phyloP scores from a whole-genome alignment of 2,888 invertebrate species.

The Dastarcus helophoroides region DNA sequence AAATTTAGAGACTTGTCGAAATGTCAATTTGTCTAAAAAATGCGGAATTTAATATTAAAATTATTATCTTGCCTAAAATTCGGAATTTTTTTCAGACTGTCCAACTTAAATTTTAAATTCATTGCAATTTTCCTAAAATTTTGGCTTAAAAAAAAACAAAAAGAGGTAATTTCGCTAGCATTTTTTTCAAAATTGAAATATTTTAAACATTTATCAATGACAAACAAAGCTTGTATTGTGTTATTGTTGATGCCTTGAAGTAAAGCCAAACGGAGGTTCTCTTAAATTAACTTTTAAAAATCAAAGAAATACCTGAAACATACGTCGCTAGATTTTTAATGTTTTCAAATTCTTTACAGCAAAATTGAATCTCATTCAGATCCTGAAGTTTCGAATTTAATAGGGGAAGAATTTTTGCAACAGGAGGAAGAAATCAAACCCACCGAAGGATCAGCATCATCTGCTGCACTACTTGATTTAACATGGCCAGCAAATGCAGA shows the following conservation, averaged over 20 bases:
- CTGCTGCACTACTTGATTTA: conserved; percentile 28
- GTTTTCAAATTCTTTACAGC: not conserved
- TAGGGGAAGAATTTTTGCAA: conserved; percentile 31
- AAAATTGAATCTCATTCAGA: conserved; percentile 9
- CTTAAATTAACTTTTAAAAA: not conserved
- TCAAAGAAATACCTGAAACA: too few relatives aligned
- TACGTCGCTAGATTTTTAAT: conserved; percentile 3
- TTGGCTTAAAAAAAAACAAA: too few relatives aligned
- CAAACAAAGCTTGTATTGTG: not conserved
- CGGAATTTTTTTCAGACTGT: too few relatives aligned
- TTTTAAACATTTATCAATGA: too few relatives aligned
- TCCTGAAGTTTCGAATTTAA: conserved; percentile 23
- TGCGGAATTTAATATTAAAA: too few relatives aligned
- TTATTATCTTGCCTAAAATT: too few relatives aligned
- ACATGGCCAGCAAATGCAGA: conserved; percentile 19
- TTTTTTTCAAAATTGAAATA: too few relatives aligned
- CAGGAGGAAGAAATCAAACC: conserved; percentile 12
- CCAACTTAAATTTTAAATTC: too few relatives aligned
- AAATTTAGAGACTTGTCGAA: too few relatives aligned
- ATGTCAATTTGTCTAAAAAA: too few relatives aligned
- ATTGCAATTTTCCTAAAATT: too few relatives aligned
- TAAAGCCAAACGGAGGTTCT: not conserved
- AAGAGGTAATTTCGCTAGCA: too few relatives aligned
- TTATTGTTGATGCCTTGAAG: not conserved
- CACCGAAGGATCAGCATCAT: conserved; percentile 16